Conservation (phyloP, 2,113 vertebrate species). For the Phrynosoma blainvillii region DNA sequence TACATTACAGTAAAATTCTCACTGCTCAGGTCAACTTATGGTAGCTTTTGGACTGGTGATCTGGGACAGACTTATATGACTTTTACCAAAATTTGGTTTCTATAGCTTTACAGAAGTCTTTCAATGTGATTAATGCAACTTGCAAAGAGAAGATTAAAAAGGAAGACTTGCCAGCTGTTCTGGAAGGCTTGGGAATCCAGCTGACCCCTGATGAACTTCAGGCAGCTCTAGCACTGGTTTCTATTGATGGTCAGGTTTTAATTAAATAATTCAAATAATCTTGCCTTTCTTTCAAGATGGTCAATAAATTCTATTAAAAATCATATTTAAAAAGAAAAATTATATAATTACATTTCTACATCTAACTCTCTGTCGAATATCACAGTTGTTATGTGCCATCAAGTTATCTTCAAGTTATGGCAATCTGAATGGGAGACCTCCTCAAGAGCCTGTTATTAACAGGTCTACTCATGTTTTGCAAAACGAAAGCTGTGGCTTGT, state of each 20-base stretch:
- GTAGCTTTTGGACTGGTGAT: not conserved
- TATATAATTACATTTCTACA: not conserved
- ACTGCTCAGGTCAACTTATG: not conserved
- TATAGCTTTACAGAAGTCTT: conserved; percentile 16
- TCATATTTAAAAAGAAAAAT: not conserved
- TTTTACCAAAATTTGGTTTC: not conserved
- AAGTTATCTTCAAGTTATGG: too few species aligned
- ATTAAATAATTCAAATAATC: not conserved
- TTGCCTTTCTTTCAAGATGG: not conserved
- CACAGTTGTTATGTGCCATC: too few species aligned
- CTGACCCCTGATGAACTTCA: conserved; percentile 12
- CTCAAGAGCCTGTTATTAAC: too few species aligned
- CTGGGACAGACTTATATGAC: not conserved
- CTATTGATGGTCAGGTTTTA: conserved; percentile 47
- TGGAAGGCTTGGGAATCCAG: conserved; percentile 34
- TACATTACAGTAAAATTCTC: not conserved
- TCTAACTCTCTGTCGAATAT: not conserved
- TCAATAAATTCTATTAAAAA: not conserved
- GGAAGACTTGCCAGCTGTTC: conserved; percentile 21
- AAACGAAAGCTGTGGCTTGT: too few species aligned
- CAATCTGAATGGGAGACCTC: too few species aligned
- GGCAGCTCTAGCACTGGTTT: conserved; percentile 25
- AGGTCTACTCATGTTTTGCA: too few species aligned
- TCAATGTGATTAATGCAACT: not conserved
- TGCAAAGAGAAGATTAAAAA: conserved; percentile 2